Conservation (phyloP, 2,888 invertebrate species). For the Yponomeuta malinellus region DNA sequence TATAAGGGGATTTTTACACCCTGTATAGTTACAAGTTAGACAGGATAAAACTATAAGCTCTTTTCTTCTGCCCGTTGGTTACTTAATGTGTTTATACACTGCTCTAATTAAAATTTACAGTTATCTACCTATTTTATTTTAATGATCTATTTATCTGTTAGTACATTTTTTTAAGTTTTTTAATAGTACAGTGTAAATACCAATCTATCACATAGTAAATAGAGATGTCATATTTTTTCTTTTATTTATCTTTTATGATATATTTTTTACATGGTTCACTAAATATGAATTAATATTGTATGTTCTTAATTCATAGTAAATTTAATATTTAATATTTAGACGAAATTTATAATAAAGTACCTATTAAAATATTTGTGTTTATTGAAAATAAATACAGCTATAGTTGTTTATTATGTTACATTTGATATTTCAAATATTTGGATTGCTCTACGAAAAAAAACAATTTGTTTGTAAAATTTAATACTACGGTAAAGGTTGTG, state of each 20-base stretch:
- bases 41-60: too few species aligned
- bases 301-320: neutral
- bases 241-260: neutral
- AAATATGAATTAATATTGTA: neutral
- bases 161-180: too few species aligned
- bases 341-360: neutral
- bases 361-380: constrained; percentile 2
- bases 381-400: neutral
- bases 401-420: constrained; percentile 9
- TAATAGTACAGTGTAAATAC: too few species aligned
- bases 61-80: too few species aligned
- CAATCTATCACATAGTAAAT: too few species aligned
- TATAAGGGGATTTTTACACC: too few species aligned
- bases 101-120: too few species aligned
- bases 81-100: too few species aligned
- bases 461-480: constrained; percentile 8
- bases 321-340: neutral
- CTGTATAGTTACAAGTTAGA: too few species aligned
- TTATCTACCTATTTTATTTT: too few species aligned
- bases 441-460: constrained; percentile 1
- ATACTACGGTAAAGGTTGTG: constrained; percentile 20
- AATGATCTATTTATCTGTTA: too few species aligned
- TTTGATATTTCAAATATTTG: constrained; percentile 11
- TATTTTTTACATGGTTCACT: neutral
- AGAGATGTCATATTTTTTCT: neutral